Conservation (phyloP, 2,113 vertebrate genomes). For the Cyphotilapia sp. region DNA sequence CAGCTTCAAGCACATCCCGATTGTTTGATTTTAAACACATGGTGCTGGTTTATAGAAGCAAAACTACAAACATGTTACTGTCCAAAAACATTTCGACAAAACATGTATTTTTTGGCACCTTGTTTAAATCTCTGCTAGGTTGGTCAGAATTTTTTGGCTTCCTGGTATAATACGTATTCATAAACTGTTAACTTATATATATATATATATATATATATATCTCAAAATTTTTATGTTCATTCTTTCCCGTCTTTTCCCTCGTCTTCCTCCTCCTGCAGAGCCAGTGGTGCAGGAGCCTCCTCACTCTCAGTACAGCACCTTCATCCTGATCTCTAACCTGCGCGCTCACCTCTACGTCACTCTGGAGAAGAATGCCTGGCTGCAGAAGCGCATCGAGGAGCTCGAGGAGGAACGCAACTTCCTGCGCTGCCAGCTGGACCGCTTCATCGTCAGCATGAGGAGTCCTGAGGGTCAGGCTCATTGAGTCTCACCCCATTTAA, state of each 20-base stretch:
- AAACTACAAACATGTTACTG: background rate
- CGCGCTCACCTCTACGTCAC: constrained; percentile 82
- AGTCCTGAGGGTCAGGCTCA: constrained; percentile 52
- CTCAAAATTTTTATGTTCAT: rapidly evolving
- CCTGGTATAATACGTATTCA: rapidly evolving
- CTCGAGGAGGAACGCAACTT: constrained; percentile 88
- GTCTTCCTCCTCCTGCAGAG: constrained; percentile 23
- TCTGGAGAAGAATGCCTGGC: constrained; percentile 84
- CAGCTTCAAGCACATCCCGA: background rate
- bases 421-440: constrained; percentile 82
- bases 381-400: constrained; percentile 85
- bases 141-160: background rate
- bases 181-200: rapidly evolving
- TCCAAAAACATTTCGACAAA: background rate
- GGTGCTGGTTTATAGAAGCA: background rate
- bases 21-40: background rate
- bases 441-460: constrained; percentile 79
- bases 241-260: background rate
- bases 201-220: background rate
- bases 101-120: rapidly evolving
- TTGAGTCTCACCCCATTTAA: rapidly evolving
- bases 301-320: constrained; percentile 62
- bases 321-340: constrained; percentile 77
- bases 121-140: background rate
- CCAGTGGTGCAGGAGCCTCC: constrained; percentile 31